phyloP scores from a whole-genome alignment of 2,797 vertebrate species.

The Xenopus petersii region DNA sequence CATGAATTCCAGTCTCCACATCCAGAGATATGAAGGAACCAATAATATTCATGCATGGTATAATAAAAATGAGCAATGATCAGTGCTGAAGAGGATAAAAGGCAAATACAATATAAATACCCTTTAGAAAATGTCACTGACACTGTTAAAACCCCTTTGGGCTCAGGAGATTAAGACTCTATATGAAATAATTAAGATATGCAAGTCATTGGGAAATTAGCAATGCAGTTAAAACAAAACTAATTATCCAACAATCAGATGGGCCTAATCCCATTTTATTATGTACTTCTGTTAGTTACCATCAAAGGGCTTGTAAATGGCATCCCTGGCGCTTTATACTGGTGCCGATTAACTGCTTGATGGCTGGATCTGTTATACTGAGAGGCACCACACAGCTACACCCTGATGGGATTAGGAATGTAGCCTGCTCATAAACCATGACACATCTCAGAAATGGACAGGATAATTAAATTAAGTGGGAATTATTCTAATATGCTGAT shows the following conservation, averaged over 20 bases:
- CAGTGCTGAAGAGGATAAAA: slow-evolving; percentile 27
- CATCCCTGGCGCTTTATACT: slow-evolving; percentile 24
- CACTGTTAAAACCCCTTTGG: slow-evolving; percentile 44
- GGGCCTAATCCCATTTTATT: slow-evolving; percentile 38
- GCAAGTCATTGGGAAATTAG: slow-evolving; percentile 44
- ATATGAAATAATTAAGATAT: slow-evolving; percentile 49
- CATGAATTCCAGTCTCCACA: slow-evolving; percentile 29
- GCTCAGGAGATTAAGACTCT: slow-evolving; percentile 38
- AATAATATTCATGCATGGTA: slow-evolving; percentile 26
- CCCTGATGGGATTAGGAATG: slow-evolving; percentile 6
- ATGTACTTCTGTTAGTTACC: slow-evolving; percentile 39
- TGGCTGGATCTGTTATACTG: background rate
- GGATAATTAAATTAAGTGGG: slow-evolving; percentile 7
- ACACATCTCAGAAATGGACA: slow-evolving; percentile 1
- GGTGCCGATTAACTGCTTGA: slow-evolving; percentile 9
- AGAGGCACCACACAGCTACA: background rate
- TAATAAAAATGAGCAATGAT: slow-evolving; percentile 41
- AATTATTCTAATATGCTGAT: slow-evolving; percentile 6
- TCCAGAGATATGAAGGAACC: slow-evolving; percentile 29
- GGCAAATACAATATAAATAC: slow-evolving; percentile 44
- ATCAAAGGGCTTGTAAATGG: slow-evolving; percentile 40
- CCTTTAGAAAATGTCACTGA: slow-evolving; percentile 46
- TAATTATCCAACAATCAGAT: slow-evolving; percentile 48
- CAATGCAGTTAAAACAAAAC: slow-evolving; percentile 49
- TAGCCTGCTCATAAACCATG: slow-evolving; percentile 14